phyloP scores from a whole-genome alignment of 2,888 invertebrate species.

The Eilema depressum region DNA sequence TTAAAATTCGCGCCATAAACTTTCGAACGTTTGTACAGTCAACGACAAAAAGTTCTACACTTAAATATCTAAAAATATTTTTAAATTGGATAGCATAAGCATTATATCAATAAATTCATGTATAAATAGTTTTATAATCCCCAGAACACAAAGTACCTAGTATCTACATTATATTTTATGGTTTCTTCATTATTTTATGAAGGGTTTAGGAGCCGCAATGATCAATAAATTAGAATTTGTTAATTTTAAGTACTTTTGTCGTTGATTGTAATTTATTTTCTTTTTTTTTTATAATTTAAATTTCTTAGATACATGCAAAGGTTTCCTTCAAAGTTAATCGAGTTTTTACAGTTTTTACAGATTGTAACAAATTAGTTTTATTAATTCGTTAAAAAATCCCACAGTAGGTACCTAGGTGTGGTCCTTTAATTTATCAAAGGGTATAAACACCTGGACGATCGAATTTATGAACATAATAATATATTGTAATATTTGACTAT shows the following conservation, averaged over 20 bases:
- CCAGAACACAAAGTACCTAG: too few species aligned
- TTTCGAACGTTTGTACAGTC: neutral
- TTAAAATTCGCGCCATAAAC: neutral
- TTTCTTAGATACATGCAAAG: neutral
- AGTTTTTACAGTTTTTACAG: neutral
- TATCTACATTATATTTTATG: too few species aligned
- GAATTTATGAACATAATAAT: conserved; percentile 62
- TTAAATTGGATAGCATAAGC: too few species aligned
- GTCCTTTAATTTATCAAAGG: neutral
- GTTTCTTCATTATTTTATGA: too few species aligned
- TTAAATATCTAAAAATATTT: too few species aligned
- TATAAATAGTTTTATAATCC: too few species aligned
- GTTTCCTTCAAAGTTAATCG: neutral
- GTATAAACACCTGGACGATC: conserved; percentile 58
- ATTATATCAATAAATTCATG: too few species aligned
- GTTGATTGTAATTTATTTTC: neutral
- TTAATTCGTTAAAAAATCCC: neutral
- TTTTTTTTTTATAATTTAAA: neutral
- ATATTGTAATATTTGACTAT: conserved; percentile 34
- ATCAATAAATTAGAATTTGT: too few species aligned
- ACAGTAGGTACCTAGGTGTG: neutral
- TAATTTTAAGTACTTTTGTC: neutral
- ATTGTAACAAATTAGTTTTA: neutral
- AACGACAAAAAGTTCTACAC: too few species aligned
- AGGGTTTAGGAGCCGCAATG: too few species aligned